phyloP scores from a whole-genome alignment of 2,113 vertebrate genomes.

The Protobothrops mucrosquamatus region DNA sequence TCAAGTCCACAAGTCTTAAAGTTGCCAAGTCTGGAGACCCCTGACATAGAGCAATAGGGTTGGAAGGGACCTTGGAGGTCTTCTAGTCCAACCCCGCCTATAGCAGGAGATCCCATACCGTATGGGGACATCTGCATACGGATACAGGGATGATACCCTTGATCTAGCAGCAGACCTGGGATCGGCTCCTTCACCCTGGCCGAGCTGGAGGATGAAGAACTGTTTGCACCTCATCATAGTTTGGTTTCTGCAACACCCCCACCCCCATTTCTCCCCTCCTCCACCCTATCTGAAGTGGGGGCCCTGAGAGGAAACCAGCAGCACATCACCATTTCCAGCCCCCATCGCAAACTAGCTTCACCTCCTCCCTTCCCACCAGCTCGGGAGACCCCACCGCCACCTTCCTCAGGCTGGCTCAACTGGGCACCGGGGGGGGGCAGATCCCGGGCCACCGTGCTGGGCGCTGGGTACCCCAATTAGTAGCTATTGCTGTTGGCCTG shows the following conservation, averaged over 20 bases:
- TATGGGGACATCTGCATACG: not conserved
- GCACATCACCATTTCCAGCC: not conserved
- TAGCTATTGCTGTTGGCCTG: not conserved
- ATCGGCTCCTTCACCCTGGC: not conserved
- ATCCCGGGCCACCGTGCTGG: not conserved
- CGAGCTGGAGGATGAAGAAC: not conserved
- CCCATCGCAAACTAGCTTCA: not conserved
- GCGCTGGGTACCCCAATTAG: not conserved
- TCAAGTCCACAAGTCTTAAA: not conserved
- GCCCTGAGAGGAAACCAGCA: not conserved
- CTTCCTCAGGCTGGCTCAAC: not conserved
- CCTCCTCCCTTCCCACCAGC: not conserved
- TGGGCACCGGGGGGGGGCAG: no score
- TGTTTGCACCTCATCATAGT: not conserved
- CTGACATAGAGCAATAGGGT: not conserved
- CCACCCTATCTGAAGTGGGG: not conserved
- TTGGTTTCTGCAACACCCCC: not conserved
- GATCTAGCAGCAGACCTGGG: not conserved
- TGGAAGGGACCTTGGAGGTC: not conserved
- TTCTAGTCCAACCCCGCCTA: not conserved
- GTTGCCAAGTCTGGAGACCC: not conserved
- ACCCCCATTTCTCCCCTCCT: not conserved
- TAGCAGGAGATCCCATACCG: not conserved
- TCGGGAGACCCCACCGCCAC: not conserved
- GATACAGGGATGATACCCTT: not conserved